Conservation (phyloP, 2,888 invertebrate genomes). For the Geophilus truncorum region DNA sequence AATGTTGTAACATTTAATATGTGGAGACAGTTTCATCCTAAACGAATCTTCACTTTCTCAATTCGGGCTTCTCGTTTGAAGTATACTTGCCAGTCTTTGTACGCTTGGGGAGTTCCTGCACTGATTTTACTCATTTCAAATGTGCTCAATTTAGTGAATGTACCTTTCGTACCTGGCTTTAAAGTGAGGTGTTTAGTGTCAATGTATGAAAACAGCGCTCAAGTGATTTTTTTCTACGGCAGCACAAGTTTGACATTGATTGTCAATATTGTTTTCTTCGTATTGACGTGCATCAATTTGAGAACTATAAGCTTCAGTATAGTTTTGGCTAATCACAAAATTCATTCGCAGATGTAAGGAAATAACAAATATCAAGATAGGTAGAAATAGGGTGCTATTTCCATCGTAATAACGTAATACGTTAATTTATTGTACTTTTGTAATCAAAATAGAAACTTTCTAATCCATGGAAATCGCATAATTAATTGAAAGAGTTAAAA, state of each 20-base stretch:
- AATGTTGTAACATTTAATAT: neutral
- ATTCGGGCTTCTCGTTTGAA: neutral
- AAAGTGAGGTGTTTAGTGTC: neutral
- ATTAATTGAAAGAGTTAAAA: no score
- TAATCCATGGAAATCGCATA: no score
- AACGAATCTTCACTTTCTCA: neutral
- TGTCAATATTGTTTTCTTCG: neutral
- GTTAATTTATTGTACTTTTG: no score
- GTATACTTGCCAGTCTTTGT: neutral
- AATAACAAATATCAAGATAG: no score
- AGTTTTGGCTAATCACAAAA: neutral
- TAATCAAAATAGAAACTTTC: no score
- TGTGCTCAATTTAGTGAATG: neutral
- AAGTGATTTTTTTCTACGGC: neutral
- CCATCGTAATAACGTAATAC: no score
- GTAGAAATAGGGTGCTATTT: no score
- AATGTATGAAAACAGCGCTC: neutral
- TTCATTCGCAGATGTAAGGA: neutral
- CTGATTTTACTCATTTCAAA: neutral
- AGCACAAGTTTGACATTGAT: neutral
- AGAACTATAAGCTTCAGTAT: neutral
- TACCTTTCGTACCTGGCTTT: neutral
- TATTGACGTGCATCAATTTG: neutral
- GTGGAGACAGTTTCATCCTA: neutral
- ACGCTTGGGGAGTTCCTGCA: neutral